A percentile compares a stretch with the other conserved stretches of the same genome.
These are phyloP conservation scores for Lamprotornis superbus DNA, from an alignment of 2,113 vertebrate species.

Conservation along the genomic window DNA sequence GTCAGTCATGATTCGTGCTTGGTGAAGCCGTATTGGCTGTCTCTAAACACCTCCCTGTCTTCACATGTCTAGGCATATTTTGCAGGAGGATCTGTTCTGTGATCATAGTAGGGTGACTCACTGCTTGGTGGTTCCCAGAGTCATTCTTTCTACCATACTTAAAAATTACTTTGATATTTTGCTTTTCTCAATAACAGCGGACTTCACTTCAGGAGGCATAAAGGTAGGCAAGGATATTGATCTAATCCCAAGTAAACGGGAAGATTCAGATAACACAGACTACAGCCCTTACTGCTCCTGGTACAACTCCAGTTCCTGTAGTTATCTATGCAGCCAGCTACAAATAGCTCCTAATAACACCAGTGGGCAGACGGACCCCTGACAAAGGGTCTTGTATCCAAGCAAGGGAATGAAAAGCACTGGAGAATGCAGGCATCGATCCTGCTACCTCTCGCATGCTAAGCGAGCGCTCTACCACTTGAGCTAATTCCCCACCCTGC, in stretches of 20 bases:
- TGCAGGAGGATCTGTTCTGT: background rate
- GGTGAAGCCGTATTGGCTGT: background rate
- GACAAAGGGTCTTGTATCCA: background rate
- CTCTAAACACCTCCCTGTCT: background rate
- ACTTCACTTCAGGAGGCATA: background rate
- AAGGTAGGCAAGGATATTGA: background rate
- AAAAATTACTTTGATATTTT: background rate
- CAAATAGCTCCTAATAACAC: background rate
- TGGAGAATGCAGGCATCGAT: conserved; percentile 66
- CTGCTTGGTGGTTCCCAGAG: background rate
- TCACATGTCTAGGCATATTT: background rate
- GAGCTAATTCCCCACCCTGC: conserved; percentile 46
- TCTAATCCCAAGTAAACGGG: background rate
- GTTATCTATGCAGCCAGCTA: background rate
- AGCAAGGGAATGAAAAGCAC: background rate
- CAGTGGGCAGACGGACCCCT: background rate
- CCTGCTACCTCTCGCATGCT: conserved; percentile 66
- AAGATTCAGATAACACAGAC: background rate
- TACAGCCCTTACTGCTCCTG: background rate
- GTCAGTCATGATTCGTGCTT: background rate
- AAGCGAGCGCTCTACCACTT: conserved; percentile 64
- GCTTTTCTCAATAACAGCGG: background rate
- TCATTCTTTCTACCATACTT: background rate
- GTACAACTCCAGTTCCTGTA: background rate
- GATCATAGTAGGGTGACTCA: background rate